These are phyloP conservation scores for Cyprinodon diabolis DNA, from an alignment of 2,797 vertebrate species.

Conservation along the genomic window DNA sequence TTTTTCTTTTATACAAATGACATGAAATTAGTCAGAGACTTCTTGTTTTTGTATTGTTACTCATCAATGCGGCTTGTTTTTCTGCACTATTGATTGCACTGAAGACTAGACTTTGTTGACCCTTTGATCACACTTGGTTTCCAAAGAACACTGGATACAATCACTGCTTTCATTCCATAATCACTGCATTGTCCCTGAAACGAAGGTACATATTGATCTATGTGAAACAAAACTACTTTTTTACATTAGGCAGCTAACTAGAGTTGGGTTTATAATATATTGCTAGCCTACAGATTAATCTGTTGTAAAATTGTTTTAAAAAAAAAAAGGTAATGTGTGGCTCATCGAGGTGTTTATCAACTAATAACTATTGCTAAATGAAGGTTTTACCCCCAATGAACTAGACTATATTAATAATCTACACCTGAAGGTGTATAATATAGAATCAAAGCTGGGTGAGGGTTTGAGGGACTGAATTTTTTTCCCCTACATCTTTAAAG, in stretches of 20 bases:
- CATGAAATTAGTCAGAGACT: constrained; percentile 20
- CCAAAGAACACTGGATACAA: constrained; percentile 1
- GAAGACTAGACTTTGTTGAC: constrained; percentile 27
- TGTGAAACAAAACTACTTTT: background rate
- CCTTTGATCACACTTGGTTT: constrained; percentile 10
- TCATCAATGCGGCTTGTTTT: constrained; percentile 27
- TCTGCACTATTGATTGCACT: constrained; percentile 36
- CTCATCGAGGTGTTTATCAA: constrained; percentile 21
- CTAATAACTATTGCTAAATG: constrained; percentile 10
- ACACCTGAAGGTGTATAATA: background rate
- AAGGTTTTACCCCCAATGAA: constrained; percentile 14
- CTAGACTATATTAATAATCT: constrained; percentile 4
- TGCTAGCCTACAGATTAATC: constrained; percentile 1
- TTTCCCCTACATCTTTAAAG: constrained; percentile 13
- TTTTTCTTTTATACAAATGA: constrained; percentile 25
- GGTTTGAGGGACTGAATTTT: constrained; percentile 17
- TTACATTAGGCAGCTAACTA: background rate
- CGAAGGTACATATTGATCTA: background rate
- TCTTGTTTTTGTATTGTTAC: constrained; percentile 18
- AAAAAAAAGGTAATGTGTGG: constrained; percentile 16
- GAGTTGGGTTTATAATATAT: background rate
- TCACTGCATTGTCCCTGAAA: background rate
- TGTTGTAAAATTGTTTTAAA: background rate
- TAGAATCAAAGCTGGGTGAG: background rate
- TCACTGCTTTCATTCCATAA: constrained; percentile 6